These are phyloP conservation scores for Phenganax marumi DNA, from an alignment of 92 coral and sea anemone species.

Conservation along the genomic window DNA sequence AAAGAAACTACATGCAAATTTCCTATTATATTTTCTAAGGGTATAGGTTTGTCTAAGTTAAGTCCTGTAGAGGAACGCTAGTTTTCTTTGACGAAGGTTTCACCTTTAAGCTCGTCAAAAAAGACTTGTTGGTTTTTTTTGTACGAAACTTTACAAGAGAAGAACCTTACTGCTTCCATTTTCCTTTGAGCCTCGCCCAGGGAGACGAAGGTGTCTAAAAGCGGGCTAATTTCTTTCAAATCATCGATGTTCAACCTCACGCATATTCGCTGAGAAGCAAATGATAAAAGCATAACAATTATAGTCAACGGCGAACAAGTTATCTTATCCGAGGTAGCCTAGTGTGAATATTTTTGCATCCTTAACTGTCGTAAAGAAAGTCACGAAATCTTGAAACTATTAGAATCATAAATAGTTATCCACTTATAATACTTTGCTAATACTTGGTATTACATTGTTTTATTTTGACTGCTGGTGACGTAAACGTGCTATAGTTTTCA, in stretches of 20 bases:
- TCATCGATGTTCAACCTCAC: constrained; percentile 16
- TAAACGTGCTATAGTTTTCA: not conserved
- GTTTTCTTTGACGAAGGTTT: no score
- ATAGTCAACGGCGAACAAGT: not conserved
- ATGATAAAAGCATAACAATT: not conserved
- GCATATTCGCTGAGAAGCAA: constrained; percentile 33
- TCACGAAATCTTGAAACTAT: no score
- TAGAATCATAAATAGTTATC: no score
- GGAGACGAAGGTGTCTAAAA: constrained; percentile 23
- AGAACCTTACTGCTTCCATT: constrained; percentile 38
- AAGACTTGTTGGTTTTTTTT: not conserved
- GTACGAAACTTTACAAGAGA: not conserved
- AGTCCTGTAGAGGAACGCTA: not conserved
- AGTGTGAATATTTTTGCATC: not conserved
- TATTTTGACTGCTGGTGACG: no score
- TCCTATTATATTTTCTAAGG: not conserved
- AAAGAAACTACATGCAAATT: not conserved
- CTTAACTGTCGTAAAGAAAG: no score
- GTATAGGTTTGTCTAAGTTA: no score
- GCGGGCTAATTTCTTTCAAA: constrained; percentile 33
- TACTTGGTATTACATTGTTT: no score
- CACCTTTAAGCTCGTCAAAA: not conserved
- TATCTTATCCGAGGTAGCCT: no score
- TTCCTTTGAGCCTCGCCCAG: constrained; percentile 27
- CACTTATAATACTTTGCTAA: no score